These are phyloP conservation scores for Cavia porcellus DNA, from an alignment of 2,113 vertebrate genomes.

Conservation along the genomic window DNA sequence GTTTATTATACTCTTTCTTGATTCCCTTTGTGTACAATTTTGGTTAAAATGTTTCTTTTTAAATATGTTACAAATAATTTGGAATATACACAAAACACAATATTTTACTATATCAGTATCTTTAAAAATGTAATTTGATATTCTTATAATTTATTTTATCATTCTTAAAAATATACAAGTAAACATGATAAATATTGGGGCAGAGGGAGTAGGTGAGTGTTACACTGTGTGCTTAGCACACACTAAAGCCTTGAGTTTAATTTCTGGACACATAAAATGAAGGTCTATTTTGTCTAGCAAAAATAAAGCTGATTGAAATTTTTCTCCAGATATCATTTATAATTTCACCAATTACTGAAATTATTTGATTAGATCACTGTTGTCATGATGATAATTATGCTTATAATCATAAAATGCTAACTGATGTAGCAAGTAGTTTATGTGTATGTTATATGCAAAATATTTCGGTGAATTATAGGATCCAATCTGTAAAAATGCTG, in stretches of 20 bases:
- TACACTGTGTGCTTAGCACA: not conserved
- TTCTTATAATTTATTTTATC: not conserved
- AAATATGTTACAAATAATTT: not conserved
- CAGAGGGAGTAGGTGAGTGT: not conserved
- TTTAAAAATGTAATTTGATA: not conserved
- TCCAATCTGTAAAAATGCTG: not conserved
- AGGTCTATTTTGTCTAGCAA: not conserved
- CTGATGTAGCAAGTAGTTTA: not conserved
- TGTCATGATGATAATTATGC: not conserved
- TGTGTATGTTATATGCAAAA: not conserved
- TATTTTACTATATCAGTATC: not conserved
- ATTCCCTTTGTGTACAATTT: not conserved
- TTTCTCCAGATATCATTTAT: not conserved
- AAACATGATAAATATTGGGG: not conserved
- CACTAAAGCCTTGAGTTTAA: not conserved
- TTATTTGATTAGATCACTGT: not conserved
- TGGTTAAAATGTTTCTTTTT: not conserved
- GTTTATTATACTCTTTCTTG: not conserved
- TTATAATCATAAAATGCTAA: not conserved
- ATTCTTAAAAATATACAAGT: not conserved
- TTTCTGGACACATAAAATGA: not conserved
- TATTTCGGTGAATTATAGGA: not conserved
- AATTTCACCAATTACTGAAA: not conserved
- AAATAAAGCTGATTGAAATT: not conserved
- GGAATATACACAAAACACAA: not conserved